These are phyloP conservation scores for Ctenopoma multispine DNA, from an alignment of 2,797 vertebrate species.

Conservation along the genomic window DNA sequence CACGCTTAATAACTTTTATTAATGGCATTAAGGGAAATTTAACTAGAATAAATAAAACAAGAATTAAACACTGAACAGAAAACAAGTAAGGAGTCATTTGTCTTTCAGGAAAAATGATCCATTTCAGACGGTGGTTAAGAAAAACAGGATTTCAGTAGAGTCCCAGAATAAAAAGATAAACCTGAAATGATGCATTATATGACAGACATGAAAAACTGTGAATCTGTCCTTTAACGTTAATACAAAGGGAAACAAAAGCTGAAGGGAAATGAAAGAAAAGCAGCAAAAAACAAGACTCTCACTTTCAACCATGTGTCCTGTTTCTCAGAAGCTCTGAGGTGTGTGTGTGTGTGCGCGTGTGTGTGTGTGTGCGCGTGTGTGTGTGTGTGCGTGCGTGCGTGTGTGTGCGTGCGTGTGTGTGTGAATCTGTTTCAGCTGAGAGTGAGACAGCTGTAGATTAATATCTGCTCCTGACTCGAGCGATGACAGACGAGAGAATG, in stretches of 20 bases:
- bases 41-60: too few relatives aligned
- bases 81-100: too few relatives aligned
- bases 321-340: conserved; percentile 55
- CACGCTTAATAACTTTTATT: too few relatives aligned
- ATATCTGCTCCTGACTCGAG: conserved; percentile 71
- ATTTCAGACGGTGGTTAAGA: too few relatives aligned
- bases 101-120: too few relatives aligned
- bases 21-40: too few relatives aligned
- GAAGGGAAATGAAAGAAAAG: neutral
- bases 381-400: too few relatives aligned
- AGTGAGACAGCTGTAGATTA: conserved; percentile 79
- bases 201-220: neutral
- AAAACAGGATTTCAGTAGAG: too few relatives aligned
- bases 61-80: too few relatives aligned
- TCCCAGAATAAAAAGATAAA: too few relatives aligned
- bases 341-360: neutral
- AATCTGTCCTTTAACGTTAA: neutral
- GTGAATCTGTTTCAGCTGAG: conserved; percentile 58
- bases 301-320: conserved; percentile 55
- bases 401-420: too few relatives aligned
- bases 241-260: neutral
- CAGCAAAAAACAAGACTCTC: conserved; percentile 36
- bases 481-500: conserved; percentile 71
- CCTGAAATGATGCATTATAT: too few relatives aligned
- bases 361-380: conserved; percentile 1